Evolutionary conservation across 2,888 invertebrate genomes (phyloP), one percentile per base, ranked within the genome.

Genomic region (Lamproptera curius): DNA sequence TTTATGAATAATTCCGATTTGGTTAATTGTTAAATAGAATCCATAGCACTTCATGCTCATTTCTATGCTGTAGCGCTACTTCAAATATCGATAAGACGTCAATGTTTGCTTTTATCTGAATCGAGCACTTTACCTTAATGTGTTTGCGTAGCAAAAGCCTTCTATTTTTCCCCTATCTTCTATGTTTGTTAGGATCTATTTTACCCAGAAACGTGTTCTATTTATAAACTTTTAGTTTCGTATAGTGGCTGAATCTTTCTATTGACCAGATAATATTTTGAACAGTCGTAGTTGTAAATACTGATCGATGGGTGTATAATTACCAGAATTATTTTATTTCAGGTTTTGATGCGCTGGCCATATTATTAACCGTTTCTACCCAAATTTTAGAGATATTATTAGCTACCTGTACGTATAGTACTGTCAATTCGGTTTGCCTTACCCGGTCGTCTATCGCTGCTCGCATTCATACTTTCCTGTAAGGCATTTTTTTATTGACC

Each of bases 401-500:
- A 26, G n/a, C 20, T 13, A 20, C 20, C 20, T 20, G 6, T n/a
- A n/a, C n/a, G n/a, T n/a, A n/a, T n/a, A n/a, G n/a, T n/a, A n/a
- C n/a, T n/a, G n/a, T n/a, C n/a, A n/a, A n/a, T n/a, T n/a, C n/a
- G n/a, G n/a, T n/a, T n/a, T n/a, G 13, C 2, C 51, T 46, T 50
- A 56, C 52, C 48, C 43, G 53, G 41, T 45, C 23, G 40, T 28
- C 50, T 42, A 47, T 54, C 41, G 46, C 49, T 42, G 45, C 48
- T 39, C 34, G 26, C 42, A 43, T 61, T 58, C 47, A 55, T 55
- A 58, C 59, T 52, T 65, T 58, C 57, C 57, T 54, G 54, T 54
- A 57, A 61, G 50, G 54, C 41, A 59, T 61, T 63, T 61, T 31
- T 74, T 74, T 82, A 84, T 84, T 83, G 83, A 85, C 82, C n/a